Evolutionary conservation across 2,888 invertebrate genomes (phyloP), one percentile per base, ranked within the genome.

Genomic region (Phrixothrix hirtus): DNA sequence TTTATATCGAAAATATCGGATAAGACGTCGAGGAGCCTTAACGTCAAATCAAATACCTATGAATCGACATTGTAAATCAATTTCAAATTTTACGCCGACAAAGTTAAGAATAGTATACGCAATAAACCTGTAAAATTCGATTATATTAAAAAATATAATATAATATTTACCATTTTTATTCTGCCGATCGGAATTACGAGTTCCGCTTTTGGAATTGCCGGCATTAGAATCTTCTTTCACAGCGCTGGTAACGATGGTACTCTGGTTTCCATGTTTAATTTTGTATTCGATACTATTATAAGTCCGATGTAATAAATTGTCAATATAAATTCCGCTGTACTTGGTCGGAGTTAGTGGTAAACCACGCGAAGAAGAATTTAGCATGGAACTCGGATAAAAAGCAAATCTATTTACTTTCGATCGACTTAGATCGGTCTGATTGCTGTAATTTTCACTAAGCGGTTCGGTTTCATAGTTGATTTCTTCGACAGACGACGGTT

Each of bases 401-500:
- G 47, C 48, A 25, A 17, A 43, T n/a, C 44, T 43, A 41, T 57
- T 54, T 14, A 39, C 36, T n/a, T 55, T 41, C 38, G 35, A 39
- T 37, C 45, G 30, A 14, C 34, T 39, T 9, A 57, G 17, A 5
- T 55, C 44, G 15, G 53, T 42, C 36, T 57, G 51, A 27, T 66
- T 59, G 34, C 52, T 51, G 30, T 48, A 49, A 41, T 34, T 36
- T 49, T 61, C 59, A 41, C 51, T 50, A 34, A 74, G 56, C 12
- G 73, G 73, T 59, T 75, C 72, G 0, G 73, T 74, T 56, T 72
- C 70, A 56, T 83, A 83, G 21, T 57, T 54, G 50, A 50, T 62
- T 55, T 72, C 69, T 48, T 83, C 83, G 17, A 83, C 81, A 31
- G 84, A 79, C 25, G 81, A 86, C 11, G 86, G 82, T 66, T 87